Conservation (phyloP, 2,888 invertebrate genomes). For the Idaea aversata region DNA sequence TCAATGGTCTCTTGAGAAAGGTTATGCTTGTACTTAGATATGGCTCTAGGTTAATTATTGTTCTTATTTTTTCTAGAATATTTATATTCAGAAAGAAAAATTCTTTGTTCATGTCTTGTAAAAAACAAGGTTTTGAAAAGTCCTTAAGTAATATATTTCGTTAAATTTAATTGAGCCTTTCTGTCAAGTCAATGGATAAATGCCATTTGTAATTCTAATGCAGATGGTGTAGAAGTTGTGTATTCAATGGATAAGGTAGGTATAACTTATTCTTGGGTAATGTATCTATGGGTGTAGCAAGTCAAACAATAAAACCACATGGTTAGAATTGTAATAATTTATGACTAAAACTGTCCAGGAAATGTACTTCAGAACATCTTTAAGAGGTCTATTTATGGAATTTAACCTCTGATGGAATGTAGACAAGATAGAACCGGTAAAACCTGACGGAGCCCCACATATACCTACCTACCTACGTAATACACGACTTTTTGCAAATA, state of each 20-base stretch:
- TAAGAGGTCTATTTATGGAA: background rate
- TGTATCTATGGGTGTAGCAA: background rate
- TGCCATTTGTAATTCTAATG: no score
- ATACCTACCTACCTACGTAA: background rate
- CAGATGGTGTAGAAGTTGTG: no score
- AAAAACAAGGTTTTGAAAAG: no score
- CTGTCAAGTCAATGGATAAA: no score
- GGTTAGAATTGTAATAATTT: background rate
- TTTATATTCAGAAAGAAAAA: background rate
- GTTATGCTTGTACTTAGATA: background rate
- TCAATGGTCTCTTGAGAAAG: background rate
- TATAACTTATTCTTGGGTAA: no score
- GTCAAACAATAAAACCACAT: background rate
- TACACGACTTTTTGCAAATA: background rate
- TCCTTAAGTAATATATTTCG: no score
- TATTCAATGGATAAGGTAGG: no score
- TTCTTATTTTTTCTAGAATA: background rate
- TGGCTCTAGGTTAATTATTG: background rate
- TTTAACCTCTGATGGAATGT: background rate
- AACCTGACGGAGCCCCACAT: constrained; percentile 6
- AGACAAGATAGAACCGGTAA: constrained; percentile 23
- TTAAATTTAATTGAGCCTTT: no score
- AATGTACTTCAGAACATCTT: background rate
- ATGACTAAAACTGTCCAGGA: background rate
- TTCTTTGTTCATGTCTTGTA: no score